These are phyloP conservation scores for Linnaemya vulpina DNA, from an alignment of 2,888 invertebrate genomes.

Conservation along the genomic window DNA sequence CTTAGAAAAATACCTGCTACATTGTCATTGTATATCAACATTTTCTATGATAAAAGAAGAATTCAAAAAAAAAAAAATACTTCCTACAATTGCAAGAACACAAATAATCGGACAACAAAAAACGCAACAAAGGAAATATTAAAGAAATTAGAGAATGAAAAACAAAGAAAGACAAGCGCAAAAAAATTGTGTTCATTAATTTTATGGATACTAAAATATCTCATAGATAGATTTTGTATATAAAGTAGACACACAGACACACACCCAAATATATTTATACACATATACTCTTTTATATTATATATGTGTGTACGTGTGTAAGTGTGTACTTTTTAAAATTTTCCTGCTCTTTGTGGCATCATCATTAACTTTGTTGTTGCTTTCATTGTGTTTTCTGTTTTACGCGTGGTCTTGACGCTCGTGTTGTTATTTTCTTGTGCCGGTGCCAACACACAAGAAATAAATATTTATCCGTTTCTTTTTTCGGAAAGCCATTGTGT, in stretches of 20 bases:
- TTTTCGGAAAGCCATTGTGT: slow-evolving; percentile 27
- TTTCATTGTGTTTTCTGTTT: slow-evolving; percentile 11
- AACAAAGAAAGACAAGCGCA: not conserved
- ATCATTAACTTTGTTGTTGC: slow-evolving; percentile 25
- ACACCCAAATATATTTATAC: not conserved
- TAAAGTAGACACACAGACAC: not conserved
- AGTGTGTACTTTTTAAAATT: not conserved
- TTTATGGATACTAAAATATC: slow-evolving; percentile 29
- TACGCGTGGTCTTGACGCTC: slow-evolving; percentile 50
- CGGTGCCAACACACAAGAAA: slow-evolving; percentile 48
- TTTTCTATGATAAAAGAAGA: slow-evolving; percentile 7
- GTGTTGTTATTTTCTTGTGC: slow-evolving; percentile 42
- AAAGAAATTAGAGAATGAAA: not conserved
- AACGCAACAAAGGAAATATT: slow-evolving; percentile 23
- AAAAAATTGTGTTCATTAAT: not conserved
- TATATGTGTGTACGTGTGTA: not conserved
- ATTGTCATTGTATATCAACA: not conserved
- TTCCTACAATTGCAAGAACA: slow-evolving; percentile 43
- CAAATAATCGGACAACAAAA: slow-evolving; percentile 8
- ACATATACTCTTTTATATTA: not conserved
- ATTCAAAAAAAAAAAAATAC: slow-evolving; percentile 3
- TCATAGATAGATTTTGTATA: slow-evolving; percentile 8
- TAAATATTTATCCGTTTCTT: slow-evolving; percentile 36
- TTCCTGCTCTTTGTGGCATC: slow-evolving; percentile 26
- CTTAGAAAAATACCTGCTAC: not conserved